These are phyloP conservation scores for Anas platyrhynchos DNA, from an alignment of 2,113 vertebrate genomes.

Conservation along the genomic window DNA sequence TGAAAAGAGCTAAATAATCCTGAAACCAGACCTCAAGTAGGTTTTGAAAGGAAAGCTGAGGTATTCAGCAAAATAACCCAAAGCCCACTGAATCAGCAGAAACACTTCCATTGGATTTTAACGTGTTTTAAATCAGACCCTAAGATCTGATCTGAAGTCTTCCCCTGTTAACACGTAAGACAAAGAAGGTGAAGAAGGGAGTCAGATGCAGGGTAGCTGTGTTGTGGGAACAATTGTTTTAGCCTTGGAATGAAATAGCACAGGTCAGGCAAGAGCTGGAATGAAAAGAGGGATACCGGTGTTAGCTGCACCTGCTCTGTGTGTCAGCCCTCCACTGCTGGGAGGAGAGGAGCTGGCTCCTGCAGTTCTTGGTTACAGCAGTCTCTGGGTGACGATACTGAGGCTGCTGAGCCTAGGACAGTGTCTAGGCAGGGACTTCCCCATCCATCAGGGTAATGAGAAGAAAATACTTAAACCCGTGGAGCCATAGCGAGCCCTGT, in stretches of 20 bases:
- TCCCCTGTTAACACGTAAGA: background rate
- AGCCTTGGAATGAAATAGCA: background rate
- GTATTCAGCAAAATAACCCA: background rate
- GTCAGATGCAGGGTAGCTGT: background rate
- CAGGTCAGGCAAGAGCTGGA: background rate
- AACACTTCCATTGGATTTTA: background rate
- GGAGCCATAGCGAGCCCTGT: background rate
- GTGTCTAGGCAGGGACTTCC: rapidly evolving
- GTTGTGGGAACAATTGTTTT: background rate
- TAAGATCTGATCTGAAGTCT: background rate
- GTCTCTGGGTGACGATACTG: rapidly evolving
- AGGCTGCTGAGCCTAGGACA: background rate
- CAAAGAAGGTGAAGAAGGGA: background rate
- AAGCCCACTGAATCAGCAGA: rapidly evolving
- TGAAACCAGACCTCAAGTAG: background rate
- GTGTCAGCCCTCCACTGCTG: background rate
- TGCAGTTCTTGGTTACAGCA: rapidly evolving
- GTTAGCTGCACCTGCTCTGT: background rate
- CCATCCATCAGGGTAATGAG: background rate
- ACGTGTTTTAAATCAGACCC: background rate
- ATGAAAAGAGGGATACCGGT: rapidly evolving
- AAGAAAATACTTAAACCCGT: background rate
- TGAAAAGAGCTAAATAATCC: background rate
- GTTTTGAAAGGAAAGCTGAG: background rate
- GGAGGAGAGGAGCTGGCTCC: background rate